Evolutionary conservation across 2,888 invertebrate genomes (phyloP).

Genomic region (Euphydryas editha): DNA sequence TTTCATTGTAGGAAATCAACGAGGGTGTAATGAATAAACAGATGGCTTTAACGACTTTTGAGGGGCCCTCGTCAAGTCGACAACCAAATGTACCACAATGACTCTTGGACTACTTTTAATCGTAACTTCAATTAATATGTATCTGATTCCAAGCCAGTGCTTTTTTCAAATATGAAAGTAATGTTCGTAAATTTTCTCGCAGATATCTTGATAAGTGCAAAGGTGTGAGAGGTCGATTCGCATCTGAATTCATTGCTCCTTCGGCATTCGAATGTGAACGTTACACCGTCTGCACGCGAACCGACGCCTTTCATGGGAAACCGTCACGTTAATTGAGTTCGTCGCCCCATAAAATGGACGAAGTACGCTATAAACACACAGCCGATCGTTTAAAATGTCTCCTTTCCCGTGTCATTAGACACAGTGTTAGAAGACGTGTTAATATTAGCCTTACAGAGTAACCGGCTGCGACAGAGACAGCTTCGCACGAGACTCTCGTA

Average conservation of each 20-base stretch:
- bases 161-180: not conserved
- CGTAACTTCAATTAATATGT: not conserved
- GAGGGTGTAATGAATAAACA: not conserved
- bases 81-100: not conserved
- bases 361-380: conserved; percentile 22
- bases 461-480: not conserved
- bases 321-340: conserved; percentile 20
- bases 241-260: conserved; percentile 12
- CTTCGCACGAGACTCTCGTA: not conserved
- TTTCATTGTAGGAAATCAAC: not conserved
- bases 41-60: not conserved
- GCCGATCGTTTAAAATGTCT: conserved; percentile 3
- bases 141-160: not conserved
- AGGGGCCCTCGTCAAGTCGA: not conserved
- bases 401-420: conserved; percentile 7
- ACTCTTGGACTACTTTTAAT: not conserved
- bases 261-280: conserved; percentile 15
- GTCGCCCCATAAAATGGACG: conserved; percentile 20
- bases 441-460: conserved; percentile 14
- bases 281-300: conserved; percentile 21
- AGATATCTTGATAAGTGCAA: not conserved
- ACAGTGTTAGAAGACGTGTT: conserved; percentile 13
- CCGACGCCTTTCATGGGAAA: conserved; percentile 15
- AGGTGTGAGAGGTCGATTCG: not conserved
- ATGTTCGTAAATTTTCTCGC: not conserved